These are phyloP conservation scores for Baryphthengus martii DNA, from an alignment of 2,113 vertebrate genomes.

Conservation along the genomic window DNA sequence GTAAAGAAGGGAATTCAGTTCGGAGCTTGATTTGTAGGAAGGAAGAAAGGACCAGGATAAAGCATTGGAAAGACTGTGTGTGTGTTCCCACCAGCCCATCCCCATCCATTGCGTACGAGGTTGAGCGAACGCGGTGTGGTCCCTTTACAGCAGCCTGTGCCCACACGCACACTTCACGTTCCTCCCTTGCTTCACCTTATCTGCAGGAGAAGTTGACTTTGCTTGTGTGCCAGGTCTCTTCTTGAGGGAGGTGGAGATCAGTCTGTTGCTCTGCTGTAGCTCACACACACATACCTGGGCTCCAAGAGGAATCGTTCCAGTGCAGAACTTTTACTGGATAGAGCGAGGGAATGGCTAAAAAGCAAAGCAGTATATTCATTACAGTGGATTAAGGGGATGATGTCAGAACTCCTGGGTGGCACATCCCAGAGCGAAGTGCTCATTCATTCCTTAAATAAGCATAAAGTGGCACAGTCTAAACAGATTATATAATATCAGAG, in stretches of 20 bases:
- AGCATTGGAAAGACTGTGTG: background rate
- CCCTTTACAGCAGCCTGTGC: background rate
- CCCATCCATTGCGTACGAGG: background rate
- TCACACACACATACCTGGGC: rapidly evolving
- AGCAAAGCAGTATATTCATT: background rate
- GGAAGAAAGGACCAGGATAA: background rate
- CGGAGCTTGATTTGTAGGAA: background rate
- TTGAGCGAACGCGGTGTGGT: background rate
- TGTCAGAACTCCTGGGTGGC: conserved; percentile 36
- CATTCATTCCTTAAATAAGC: conserved; percentile 46
- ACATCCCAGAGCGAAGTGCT: background rate
- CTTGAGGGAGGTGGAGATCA: background rate
- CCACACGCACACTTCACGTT: background rate
- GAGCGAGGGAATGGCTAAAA: background rate
- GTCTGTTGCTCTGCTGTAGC: background rate
- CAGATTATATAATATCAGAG: conserved; percentile 50
- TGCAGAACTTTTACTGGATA: background rate
- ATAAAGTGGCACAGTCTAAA: conserved; percentile 37
- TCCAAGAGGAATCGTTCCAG: background rate
- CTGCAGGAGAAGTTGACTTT: background rate
- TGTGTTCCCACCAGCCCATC: background rate
- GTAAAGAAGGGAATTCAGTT: background rate
- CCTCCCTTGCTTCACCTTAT: background rate
- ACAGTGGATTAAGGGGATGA: conserved; percentile 4
- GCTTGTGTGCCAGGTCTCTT: background rate